A percentile compares a stretch with the other conserved stretches of the same genome.
These are phyloP conservation scores for Sitodiplosis mosellana DNA, from an alignment of 1,140 invertebrate species.

Conservation along the genomic window DNA sequence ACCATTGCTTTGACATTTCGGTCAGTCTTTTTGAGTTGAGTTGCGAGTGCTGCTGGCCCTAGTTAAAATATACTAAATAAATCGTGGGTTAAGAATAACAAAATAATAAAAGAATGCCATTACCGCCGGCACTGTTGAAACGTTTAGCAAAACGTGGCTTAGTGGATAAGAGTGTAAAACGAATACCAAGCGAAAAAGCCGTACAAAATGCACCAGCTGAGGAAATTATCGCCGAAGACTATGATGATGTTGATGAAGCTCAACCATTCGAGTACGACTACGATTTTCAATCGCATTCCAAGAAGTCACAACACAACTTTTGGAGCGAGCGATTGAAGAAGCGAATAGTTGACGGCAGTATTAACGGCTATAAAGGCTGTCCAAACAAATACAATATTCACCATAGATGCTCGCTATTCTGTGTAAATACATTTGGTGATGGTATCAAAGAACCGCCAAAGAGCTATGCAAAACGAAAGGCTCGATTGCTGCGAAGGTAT, in stretches of 20 bases:
- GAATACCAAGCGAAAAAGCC: constrained; percentile 24
- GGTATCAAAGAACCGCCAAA: constrained; percentile 50
- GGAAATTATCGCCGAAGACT: constrained; percentile 65
- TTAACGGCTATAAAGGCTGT: constrained; percentile 57
- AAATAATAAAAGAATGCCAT: constrained; percentile 40
- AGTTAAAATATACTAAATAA: too few species aligned
- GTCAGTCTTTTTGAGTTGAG: too few species aligned
- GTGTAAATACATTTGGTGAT: constrained; percentile 72
- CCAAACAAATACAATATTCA: constrained; percentile 93
- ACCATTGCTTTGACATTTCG: too few species aligned
- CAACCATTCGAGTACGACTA: constrained; percentile 11
- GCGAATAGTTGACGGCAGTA: constrained; percentile 32
- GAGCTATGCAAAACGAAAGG: constrained; percentile 54
- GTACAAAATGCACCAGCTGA: constrained; percentile 42
- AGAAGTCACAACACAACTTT: constrained; percentile 22
- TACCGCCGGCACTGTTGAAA: constrained; percentile 70
- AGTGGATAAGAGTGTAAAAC: constrained; percentile 27
- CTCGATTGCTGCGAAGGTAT: constrained; percentile 68
- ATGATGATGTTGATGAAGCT: constrained; percentile 10
- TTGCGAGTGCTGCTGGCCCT: too few species aligned
- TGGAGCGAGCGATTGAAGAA: constrained; percentile 32
- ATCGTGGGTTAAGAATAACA: too few species aligned
- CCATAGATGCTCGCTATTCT: constrained; percentile 81
- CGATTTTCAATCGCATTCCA: constrained; percentile 12
- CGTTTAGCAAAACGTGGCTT: constrained; percentile 73